Evolutionary conservation across 35 echinoderm and acorn worm species (phyloP), one percentile per base, ranked within the genome.

Genomic region (Heliocidaris erythrogramma): DNA sequence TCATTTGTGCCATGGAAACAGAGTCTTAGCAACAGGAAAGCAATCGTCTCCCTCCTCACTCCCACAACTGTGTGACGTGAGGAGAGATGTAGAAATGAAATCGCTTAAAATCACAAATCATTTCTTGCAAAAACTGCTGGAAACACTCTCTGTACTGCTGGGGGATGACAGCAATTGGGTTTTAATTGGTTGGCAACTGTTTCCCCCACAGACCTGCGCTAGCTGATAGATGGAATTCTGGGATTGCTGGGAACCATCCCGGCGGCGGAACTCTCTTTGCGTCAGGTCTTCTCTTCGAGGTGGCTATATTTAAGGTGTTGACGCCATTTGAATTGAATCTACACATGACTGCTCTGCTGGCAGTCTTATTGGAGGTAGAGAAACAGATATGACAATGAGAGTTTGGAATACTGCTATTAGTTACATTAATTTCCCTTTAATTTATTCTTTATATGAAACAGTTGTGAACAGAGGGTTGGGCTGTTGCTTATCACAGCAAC

Each of bases 1-100:
- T 78, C 65, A 78, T 78, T 78, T 78, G 65, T 7, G 65, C 65
- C 30, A 32, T 89, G 47, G 87, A 31, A 89, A 89, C 87, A 89
- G 87, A 14, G 87, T 18, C 87, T 24, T 89, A 48, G 87, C 31
- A 89, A 89, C 87, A 89, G 87, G 13, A 89, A 11, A 13, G 4
- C 47, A 89, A 35, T 47, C 87, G 0, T 47, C 11, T 89, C 87
- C 87, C 42, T 89, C 32, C 31, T 35, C 87, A 78, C 65, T 78
- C 65, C 65, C 65, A 78, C 65, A 78, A 78, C 17, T 78, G 65
- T 78, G 27, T n/a, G 27, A 14, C 27, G 18, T 6, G 65, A 6
- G 65, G 65, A 78, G 65, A 78, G 65, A 78, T n/a, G 65, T 60
- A 60, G 65, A n/a, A 78, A n/a, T 78, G 21, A 78, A 78, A 78